A percentile compares a stretch with the other conserved stretches of the same genome.
phyloP scores from a whole-genome alignment of 2,888 invertebrate species.

The Drosophila prolongata region DNA sequence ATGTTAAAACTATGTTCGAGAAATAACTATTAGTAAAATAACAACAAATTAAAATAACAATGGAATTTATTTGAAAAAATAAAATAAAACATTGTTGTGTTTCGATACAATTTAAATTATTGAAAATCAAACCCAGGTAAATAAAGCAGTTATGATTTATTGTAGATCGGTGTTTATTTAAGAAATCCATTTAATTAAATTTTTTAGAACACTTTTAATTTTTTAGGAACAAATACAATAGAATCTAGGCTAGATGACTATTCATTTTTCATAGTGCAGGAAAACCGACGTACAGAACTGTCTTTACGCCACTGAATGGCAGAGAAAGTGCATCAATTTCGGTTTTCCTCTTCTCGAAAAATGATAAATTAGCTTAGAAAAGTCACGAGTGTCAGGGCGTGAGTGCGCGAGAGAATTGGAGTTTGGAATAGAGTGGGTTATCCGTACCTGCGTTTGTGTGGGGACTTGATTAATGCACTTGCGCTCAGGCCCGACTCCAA shows the following conservation, averaged over 20 bases:
- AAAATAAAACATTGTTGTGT: no score
- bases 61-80: no score
- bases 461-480: conserved; percentile 77
- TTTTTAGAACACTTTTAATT: neutral
- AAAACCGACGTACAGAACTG: conserved; percentile 26
- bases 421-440: conserved; percentile 50
- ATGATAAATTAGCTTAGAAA: conserved; percentile 77
- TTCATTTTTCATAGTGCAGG: neutral
- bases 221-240: neutral
- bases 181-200: no score
- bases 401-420: conserved; percentile 59
- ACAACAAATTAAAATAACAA: no score
- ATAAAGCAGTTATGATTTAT: no score
- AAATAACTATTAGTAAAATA: no score
- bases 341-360: conserved; percentile 41
- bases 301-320: conserved; percentile 21
- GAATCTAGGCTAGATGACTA: no score
- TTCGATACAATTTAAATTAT: no score
- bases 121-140: no score
- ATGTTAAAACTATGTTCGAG: no score
- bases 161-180: no score
- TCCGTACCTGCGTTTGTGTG: conserved; percentile 43
- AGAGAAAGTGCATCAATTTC: conserved; percentile 56
- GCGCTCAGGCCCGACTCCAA: conserved; percentile 34
- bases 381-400: conserved; percentile 77